Conservation (phyloP, 2,113 vertebrate genomes). For the Myiopsitta monachus region DNA sequence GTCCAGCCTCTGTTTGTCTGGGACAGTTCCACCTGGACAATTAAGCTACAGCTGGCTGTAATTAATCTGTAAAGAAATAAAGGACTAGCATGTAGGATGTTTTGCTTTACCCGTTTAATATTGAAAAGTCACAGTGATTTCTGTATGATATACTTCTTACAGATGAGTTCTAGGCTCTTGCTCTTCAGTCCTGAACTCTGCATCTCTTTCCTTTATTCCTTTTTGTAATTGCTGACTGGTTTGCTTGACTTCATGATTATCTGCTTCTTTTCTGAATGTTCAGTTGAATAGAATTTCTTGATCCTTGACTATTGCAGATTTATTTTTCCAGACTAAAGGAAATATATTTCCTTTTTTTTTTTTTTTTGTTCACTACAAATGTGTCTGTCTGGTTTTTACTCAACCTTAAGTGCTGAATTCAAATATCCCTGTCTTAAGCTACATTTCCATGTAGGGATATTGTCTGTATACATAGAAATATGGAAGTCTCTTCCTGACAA, state of each 20-base stretch:
- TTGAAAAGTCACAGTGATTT: not conserved
- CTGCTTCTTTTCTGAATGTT: not conserved
- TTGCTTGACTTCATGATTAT: not conserved
- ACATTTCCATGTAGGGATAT: not conserved
- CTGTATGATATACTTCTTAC: not conserved
- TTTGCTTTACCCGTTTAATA: not conserved
- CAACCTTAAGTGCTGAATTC: not conserved
- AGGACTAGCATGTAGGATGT: not conserved
- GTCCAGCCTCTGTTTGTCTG: not conserved
- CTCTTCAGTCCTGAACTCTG: not conserved
- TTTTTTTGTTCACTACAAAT: not conserved
- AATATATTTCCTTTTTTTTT: not conserved
- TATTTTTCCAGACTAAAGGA: not conserved
- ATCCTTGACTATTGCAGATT: not conserved
- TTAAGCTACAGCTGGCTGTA: slow-evolving; percentile 1
- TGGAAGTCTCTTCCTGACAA: not conserved
- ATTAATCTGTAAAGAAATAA: not conserved
- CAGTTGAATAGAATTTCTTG: not conserved
- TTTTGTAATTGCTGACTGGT: not conserved
- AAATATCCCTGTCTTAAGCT: not conserved
- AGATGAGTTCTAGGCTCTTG: not conserved
- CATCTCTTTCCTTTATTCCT: not conserved
- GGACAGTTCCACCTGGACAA: not conserved
- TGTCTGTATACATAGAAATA: not conserved
- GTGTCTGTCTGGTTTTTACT: not conserved